These are phyloP conservation scores for Lineus longissimus DNA, from an alignment of 1,140 invertebrate species.

Conservation along the genomic window DNA sequence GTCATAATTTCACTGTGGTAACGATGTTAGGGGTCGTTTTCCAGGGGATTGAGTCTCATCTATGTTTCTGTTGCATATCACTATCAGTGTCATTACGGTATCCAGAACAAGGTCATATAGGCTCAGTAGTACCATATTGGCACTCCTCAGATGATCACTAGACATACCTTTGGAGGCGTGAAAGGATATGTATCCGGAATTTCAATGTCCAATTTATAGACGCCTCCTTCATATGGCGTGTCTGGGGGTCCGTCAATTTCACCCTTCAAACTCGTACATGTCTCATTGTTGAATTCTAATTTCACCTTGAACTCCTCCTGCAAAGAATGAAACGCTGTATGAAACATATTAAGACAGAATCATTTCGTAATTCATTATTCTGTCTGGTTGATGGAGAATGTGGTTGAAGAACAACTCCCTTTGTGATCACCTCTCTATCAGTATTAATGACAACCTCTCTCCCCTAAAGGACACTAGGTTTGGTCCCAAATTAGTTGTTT, in stretches of 20 bases:
- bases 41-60: too few relatives aligned
- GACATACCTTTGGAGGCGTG: conserved; percentile 87
- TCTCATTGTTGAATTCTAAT: conserved; percentile 87
- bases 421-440: too few relatives aligned
- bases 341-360: conserved; percentile 5
- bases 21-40: too few relatives aligned
- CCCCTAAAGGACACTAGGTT: too few relatives aligned
- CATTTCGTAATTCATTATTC: neutral
- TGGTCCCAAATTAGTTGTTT: too few relatives aligned
- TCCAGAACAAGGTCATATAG: too few relatives aligned
- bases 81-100: too few relatives aligned
- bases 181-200: conserved; percentile 99
- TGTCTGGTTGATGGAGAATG: neutral
- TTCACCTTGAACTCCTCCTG: conserved; percentile 85
- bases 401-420: too few relatives aligned
- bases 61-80: too few relatives aligned
- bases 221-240: conserved; percentile 94
- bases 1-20: too few relatives aligned
- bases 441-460: too few relatives aligned
- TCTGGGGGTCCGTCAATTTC: conserved; percentile 77
- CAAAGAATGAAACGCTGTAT: neutral
- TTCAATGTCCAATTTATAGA: conserved; percentile 91
- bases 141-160: neutral
- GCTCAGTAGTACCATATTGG: too few relatives aligned
- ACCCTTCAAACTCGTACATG: conserved; percentile 84